Evolutionary conservation across 2,113 vertebrate species (phyloP).

Genomic region (Heteronetta atricapilla): DNA sequence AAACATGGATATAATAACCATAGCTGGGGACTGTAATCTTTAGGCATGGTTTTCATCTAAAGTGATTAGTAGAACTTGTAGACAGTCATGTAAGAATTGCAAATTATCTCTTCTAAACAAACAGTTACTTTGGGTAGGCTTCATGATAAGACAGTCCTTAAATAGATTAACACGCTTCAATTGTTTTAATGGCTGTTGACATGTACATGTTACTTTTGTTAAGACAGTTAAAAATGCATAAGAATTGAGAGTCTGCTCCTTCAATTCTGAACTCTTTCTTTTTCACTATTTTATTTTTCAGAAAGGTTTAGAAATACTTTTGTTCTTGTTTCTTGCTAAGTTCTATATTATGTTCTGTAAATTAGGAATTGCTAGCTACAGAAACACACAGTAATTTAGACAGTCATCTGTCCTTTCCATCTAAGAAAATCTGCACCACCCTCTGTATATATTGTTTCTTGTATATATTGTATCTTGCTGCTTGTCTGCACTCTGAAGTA

Average conservation of each 20-base stretch:
- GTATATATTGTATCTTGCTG: neutral
- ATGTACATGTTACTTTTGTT: neutral
- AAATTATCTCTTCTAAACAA: neutral
- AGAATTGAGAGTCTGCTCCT: neutral
- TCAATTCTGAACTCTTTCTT: neutral
- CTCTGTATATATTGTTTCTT: neutral
- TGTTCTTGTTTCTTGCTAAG: neutral
- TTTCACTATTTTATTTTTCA: neutral
- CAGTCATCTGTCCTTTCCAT: neutral
- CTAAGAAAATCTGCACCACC: neutral
- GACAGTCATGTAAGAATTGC: neutral
- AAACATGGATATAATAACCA: neutral
- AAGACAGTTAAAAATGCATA: slow-evolving; percentile 46
- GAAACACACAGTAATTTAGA: neutral
- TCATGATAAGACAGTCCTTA: neutral
- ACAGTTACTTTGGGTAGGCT: neutral
- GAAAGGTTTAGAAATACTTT: neutral
- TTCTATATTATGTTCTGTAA: neutral
- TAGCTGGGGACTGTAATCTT: neutral
- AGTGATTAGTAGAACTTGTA: neutral
- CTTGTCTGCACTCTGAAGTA: neutral
- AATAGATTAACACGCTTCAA: slow-evolving; percentile 33
- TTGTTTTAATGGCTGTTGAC: slow-evolving; percentile 42
- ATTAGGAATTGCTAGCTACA: neutral
- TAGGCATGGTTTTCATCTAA: neutral